These are phyloP conservation scores for Zosterops hypoxanthus DNA, from an alignment of 2,113 vertebrate species.

Conservation along the genomic window DNA sequence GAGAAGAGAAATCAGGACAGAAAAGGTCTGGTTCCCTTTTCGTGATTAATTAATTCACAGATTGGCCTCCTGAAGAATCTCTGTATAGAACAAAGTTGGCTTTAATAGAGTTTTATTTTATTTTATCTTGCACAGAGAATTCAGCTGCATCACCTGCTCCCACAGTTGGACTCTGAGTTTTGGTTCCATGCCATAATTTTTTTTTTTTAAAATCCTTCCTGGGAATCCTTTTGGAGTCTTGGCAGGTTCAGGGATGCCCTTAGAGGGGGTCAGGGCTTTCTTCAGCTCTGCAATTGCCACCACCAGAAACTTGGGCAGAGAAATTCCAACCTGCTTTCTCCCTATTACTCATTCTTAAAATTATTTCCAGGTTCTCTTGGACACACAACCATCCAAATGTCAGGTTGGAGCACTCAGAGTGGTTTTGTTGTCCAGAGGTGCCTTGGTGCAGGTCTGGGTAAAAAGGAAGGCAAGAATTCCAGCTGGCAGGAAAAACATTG, in stretches of 20 bases:
- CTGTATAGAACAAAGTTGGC: background rate
- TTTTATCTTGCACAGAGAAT: background rate
- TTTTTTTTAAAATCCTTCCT: background rate
- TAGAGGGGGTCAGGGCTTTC: background rate
- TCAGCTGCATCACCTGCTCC: background rate
- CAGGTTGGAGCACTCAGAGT: fast-evolving
- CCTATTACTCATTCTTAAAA: background rate
- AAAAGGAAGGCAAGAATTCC: background rate
- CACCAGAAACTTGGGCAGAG: background rate
- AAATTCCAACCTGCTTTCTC: background rate
- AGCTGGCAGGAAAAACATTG: background rate
- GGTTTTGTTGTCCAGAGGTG: background rate
- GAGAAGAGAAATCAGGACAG: constrained; percentile 8
- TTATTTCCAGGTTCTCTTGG: background rate
- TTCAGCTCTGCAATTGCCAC: background rate
- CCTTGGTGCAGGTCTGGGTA: background rate
- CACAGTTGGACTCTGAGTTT: background rate
- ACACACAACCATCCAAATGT: background rate
- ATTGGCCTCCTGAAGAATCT: background rate
- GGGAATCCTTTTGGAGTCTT: background rate
- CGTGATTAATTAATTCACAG: background rate
- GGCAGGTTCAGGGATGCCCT: background rate
- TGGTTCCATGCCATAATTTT: background rate
- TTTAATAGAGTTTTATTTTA: background rate
- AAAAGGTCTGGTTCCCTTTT: background rate